Evolutionary conservation across 2,797 vertebrate species (phyloP).

Genomic region (Trematomus bernacchii): DNA sequence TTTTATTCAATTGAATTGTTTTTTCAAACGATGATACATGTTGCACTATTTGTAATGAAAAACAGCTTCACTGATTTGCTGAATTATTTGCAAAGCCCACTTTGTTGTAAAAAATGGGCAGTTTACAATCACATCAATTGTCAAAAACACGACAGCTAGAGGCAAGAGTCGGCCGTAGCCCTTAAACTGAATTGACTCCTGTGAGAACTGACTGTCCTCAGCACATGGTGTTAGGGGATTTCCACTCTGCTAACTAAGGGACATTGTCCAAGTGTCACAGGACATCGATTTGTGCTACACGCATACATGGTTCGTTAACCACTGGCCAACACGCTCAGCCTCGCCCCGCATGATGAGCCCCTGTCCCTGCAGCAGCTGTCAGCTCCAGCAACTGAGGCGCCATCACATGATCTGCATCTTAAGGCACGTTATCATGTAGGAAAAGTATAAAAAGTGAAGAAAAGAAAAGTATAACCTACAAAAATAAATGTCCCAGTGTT

Average conservation of each 20-base stretch:
- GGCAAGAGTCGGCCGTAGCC: slow-evolving; percentile 36
- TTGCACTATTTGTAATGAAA: no score
- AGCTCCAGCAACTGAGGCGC: slow-evolving; percentile 15
- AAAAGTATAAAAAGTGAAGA: slow-evolving; percentile 49
- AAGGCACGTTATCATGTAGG: slow-evolving; percentile 16
- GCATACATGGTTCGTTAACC: slow-evolving; percentile 67
- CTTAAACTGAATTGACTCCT: slow-evolving; percentile 51
- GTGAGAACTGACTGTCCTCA: slow-evolving; percentile 51
- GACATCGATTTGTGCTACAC: slow-evolving; percentile 78
- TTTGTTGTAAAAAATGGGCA: not conserved
- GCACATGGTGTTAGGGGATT: slow-evolving; percentile 78
- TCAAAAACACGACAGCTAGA: slow-evolving; percentile 23
- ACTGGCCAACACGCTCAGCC: slow-evolving; percentile 40
- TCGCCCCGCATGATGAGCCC: slow-evolving; percentile 27
- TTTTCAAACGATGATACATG: no score
- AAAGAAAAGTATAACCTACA: slow-evolving; percentile 33
- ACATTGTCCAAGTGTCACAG: slow-evolving; percentile 79
- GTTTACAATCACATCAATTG: slow-evolving; percentile 34
- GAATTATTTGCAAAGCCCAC: no score
- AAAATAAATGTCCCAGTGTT: slow-evolving; percentile 49
- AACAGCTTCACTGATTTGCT: no score
- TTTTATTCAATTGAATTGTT: no score
- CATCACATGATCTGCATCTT: slow-evolving; percentile 57
- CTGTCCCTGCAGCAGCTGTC: slow-evolving; percentile 46
- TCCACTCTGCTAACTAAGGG: slow-evolving; percentile 73